Base-by-base conservation (phyloP, 2,113 vertebrate species). In the Paedocypris sp. region DNA sequence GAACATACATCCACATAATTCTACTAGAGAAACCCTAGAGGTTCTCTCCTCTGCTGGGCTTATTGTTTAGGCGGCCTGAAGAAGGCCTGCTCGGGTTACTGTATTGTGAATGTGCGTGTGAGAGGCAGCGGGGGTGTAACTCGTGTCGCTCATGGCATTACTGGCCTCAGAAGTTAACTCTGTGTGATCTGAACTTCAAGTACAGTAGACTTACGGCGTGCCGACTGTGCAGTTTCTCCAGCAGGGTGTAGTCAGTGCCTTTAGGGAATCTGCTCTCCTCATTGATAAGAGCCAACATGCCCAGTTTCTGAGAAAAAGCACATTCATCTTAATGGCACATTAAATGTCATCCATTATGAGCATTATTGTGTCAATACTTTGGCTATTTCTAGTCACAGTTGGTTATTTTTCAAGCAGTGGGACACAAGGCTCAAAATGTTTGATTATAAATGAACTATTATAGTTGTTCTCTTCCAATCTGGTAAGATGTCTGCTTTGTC, bases 241-340 rank as follows among this genome's bases (percentile, higher is more conserved):
- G 72, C 43, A 94, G 84, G 69, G 91, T 94, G 85, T 83, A 85
- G 84, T 94, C 91, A 6, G 89, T 94, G 77, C 91, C 91, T 89
- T 94, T 94, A 60, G 91, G 91, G 75, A 94, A 94, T 70, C 91
- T 86, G 73, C 91, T 94, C 73, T 93, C 91, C 75, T 93, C 91
- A 61, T 94, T 94, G 76, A 94, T 90, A 72, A 94, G 83, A 74
- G 91, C 88, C 81, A 94, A 80, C 64, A 93, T 82, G 74, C 91
- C 91, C 78, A 94, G 83, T 84, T 94, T 94, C 91, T 94, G 76
- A 64, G 50, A 79, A 25, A 78, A 2, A 68, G 73, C 46, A 75
- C 25, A 41, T 12, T 23, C 25, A 23, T 23, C 9, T 22, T 12
- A 47, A 25, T 22, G 25, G n/a, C n/a, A n/a, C n/a, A n/a, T n/a